phyloP scores from a whole-genome alignment of 2,888 invertebrate species.

The Ceriagrion tenellum region DNA sequence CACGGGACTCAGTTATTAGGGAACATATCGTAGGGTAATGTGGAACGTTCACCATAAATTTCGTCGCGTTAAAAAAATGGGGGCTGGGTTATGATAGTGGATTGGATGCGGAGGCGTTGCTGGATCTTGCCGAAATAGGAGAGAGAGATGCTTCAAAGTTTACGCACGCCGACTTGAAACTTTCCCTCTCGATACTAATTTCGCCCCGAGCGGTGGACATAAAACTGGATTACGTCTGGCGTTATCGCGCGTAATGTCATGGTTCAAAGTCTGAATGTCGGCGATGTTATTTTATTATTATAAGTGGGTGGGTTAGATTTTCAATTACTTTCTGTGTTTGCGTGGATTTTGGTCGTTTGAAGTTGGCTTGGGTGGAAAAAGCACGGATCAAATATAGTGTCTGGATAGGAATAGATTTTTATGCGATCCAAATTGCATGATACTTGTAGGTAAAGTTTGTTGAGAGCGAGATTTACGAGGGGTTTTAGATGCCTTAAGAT shows the following conservation, averaged over 20 bases:
- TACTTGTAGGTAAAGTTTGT: slow-evolving; percentile 3
- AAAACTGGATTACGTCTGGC: not conserved
- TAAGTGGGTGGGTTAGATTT: not conserved
- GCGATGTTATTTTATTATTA: not conserved
- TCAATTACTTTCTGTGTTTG: not conserved
- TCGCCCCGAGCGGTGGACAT: not conserved
- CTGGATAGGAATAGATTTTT: not conserved
- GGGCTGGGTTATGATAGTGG: not conserved
- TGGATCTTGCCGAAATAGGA: slow-evolving; percentile 5
- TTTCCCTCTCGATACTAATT: not conserved
- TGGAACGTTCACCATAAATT: slow-evolving; percentile 46
- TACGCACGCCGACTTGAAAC: not conserved
- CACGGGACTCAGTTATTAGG: not conserved
- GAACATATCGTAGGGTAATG: not conserved
- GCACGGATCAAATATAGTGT: not conserved
- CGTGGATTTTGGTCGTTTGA: not conserved
- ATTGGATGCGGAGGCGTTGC: not conserved
- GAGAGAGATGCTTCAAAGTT: not conserved
- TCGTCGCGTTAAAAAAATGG: slow-evolving; percentile 38
- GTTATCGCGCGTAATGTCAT: not conserved
- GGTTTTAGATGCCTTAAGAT: not conserved
- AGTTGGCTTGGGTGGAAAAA: not conserved
- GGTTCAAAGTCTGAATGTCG: not conserved
- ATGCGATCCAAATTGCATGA: not conserved
- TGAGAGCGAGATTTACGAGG: not conserved